Conservation (phyloP, 2,113 vertebrate species). For the Mirza zaza region DNA sequence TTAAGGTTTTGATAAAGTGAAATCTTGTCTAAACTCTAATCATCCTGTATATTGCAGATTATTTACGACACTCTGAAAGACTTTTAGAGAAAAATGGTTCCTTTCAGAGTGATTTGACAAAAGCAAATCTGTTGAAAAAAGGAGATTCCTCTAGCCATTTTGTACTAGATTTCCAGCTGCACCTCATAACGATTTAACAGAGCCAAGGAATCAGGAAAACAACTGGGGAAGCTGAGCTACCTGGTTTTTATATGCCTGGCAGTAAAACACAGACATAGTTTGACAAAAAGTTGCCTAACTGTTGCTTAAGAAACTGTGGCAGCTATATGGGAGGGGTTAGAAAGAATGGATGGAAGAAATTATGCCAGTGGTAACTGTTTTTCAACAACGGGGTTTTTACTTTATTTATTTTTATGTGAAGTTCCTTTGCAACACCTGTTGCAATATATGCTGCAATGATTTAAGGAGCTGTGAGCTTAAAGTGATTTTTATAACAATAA, state of each 20-base stretch:
- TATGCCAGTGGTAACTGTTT: neutral
- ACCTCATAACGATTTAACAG: neutral
- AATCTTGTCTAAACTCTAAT: neutral
- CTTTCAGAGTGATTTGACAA: neutral
- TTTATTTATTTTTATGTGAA: conserved; percentile 26
- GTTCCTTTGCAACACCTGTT: conserved; percentile 45
- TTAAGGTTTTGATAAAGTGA: neutral
- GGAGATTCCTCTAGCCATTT: neutral
- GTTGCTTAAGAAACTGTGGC: neutral
- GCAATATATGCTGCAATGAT: neutral
- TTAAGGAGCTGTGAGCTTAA: neutral
- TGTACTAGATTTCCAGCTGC: neutral
- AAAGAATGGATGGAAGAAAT: neutral
- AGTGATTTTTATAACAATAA: conserved; percentile 6
- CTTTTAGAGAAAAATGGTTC: neutral
- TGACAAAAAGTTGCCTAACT: neutral
- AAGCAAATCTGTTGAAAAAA: neutral
- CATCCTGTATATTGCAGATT: neutral
- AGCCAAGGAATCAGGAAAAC: neutral
- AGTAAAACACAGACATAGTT: neutral
- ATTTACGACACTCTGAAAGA: neutral
- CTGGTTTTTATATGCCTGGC: neutral
- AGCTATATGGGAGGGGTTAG: neutral
- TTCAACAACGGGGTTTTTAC: conserved; percentile 17
- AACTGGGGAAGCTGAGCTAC: neutral